Conservation (phyloP, 2,113 vertebrate genomes). For the Panurus biarmicus region DNA sequence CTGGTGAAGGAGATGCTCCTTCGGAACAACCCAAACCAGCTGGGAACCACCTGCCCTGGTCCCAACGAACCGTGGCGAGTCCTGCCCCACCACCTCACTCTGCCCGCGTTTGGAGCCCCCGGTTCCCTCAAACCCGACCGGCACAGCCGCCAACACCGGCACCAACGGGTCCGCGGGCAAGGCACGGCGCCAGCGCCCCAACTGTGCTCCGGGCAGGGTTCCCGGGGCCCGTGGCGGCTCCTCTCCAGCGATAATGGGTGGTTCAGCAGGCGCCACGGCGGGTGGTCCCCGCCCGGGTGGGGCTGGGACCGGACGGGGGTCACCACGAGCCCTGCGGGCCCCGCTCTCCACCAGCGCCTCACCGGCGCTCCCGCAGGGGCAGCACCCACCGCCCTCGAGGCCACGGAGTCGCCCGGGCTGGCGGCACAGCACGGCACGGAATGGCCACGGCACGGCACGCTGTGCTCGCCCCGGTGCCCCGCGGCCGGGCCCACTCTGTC, state of each 20-base stretch:
- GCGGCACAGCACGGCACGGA: not conserved
- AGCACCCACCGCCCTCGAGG: not conserved
- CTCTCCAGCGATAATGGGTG: not conserved
- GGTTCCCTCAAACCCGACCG: not conserved
- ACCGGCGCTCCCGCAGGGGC: not conserved
- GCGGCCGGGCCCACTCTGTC: not conserved
- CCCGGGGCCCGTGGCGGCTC: not conserved
- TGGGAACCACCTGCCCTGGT: not conserved
- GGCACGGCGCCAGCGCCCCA: not conserved
- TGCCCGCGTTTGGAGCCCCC: not conserved
- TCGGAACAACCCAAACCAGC: not conserved
- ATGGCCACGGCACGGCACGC: not conserved
- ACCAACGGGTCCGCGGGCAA: rapidly evolving
- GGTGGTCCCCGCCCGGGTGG: not conserved
- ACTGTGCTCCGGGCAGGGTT: not conserved
- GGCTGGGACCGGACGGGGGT: not conserved
- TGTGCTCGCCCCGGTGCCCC: not conserved
- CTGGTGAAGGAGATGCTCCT: not conserved
- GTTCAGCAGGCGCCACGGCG: not conserved
- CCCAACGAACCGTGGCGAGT: rapidly evolving
- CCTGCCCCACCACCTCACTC: not conserved
- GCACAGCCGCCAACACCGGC: rapidly evolving
- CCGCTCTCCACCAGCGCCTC: not conserved
- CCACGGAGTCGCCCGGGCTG: not conserved
- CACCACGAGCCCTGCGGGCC: not conserved